Evolutionary conservation across 2,113 vertebrate species (phyloP), one percentile per base, ranked within the genome.

Genomic region (Nannobrachium achirus): DNA sequence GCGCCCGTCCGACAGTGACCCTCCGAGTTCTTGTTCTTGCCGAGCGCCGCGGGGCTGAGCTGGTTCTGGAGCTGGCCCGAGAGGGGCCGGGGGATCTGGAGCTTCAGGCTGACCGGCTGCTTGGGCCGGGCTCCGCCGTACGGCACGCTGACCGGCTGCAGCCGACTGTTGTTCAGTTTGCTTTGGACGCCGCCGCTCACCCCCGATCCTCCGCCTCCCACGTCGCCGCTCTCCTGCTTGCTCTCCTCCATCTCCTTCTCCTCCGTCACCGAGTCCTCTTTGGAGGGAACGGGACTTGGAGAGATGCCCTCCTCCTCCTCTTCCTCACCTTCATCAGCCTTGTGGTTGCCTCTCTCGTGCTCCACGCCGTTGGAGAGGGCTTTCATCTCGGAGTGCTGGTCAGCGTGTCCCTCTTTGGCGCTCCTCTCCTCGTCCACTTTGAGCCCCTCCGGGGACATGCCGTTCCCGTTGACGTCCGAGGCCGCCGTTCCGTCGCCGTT

Each of bases 161-260:
- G 73, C 4, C 90, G 93, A 73, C 63, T 80, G 58, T 86, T 90
- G 82, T 79, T 89, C 55, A 90, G 86, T 81, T 91, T 91, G 33
- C 81, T 52, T 69, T 59, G 76, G 50, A 58, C 20, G 66, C 92
- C 92, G 60, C 90, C 25, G 25, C 25, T 33, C 25, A 33, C 25
- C 25, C 25, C 68, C 19, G 82, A 77, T 69, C 92, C 94, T 63
- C 75, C 90, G 65, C 92, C 93, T 75, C 92, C 94, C 86, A 93
- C 94, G n/a, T 96, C 95, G 25, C 90, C 90, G 73, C 83, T 93
- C 90, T 99, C 98, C 70, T 94, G 96, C 71, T 98, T 99, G 93
- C 97, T 98, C 84, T 99, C 98, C 80, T 99, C 98, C 89, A 98
- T 95, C 85, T 99, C 98, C 73, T 99, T 99, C 90, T 99, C 98